Base-by-base conservation (phyloP, 2,113 vertebrate genomes). In the Ploceus nigricollis region DNA sequence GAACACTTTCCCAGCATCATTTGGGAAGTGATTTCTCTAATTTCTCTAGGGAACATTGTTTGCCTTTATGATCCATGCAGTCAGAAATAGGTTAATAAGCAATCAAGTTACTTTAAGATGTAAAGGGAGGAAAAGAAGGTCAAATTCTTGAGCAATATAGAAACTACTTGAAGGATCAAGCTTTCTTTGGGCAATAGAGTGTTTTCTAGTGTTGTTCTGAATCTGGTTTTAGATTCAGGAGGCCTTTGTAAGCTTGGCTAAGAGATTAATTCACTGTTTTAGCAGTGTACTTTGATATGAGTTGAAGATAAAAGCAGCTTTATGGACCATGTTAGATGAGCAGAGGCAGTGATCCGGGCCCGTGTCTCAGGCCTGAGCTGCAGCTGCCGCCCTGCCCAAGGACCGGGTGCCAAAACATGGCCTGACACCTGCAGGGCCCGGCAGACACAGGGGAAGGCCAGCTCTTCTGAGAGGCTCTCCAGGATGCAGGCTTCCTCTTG, bases 351-450 rank as follows among this genome's bases (percentile, higher is more conserved):
- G 20, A 56, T 56, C 33, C 17, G 21, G 33, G 11, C 33, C 0
- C 0, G 0, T 22, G 68, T 3, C 0, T 44, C 1, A 0, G 2
- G 1, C 40, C 68, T 2, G 4, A 37, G 25, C 8, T 57, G 23
- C 12, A 2, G 4, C 47, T 4, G 11, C 31, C 1, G 1, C 35
- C 45, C 40, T 80, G 39, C 28, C 42, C 6, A 0, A 30, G 92
- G 37, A 56, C 58, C 6, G 3, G 17, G 6, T 64, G 44, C 39
- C 31, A 15, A 21, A 56, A 9, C 15, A 3, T 4, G 18, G 27
- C n/a, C 70, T 18, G 14, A 2, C 42, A 40, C 23, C 61, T 65
- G 37, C 54, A 20, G 40, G 47, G 20, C 45, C 5, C 1, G 31
- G 58, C n/a, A 17, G 37, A 19, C n/a, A 9, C 19, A 0, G 0